phyloP scores from a whole-genome alignment of 2,113 vertebrate genomes.

The Colaptes auratus region DNA sequence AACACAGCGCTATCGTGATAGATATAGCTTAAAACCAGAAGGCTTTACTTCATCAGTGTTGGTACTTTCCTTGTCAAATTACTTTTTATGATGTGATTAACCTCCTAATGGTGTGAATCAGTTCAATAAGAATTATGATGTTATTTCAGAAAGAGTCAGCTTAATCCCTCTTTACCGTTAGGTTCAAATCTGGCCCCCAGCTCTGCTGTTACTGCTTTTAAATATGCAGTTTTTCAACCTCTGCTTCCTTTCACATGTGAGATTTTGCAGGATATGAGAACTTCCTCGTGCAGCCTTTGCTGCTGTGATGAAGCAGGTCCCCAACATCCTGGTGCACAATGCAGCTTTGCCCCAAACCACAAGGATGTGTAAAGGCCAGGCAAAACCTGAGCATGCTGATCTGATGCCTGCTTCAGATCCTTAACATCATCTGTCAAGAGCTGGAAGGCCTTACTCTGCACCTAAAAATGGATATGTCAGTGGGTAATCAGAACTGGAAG shows the following conservation, averaged over 20 bases:
- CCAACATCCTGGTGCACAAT: background rate
- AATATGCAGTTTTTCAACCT: background rate
- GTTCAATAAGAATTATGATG: background rate
- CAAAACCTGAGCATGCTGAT: rapidly evolving
- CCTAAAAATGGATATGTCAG: background rate
- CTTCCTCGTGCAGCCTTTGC: background rate
- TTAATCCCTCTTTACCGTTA: background rate
- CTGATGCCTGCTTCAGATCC: background rate
- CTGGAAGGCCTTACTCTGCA: background rate
- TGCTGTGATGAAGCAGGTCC: background rate
- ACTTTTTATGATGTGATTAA: background rate
- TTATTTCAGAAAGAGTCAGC: background rate
- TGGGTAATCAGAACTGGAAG: background rate
- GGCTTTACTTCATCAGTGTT: background rate
- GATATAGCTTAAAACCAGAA: background rate
- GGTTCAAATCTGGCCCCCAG: background rate
- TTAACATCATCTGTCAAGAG: background rate
- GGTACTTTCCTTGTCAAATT: background rate
- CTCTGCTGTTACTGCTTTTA: background rate
- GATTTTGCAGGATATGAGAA: background rate
- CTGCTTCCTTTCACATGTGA: background rate
- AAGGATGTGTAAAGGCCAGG: background rate
- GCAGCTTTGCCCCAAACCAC: background rate
- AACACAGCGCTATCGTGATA: background rate
- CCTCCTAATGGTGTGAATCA: background rate